These are phyloP conservation scores for Serranus cabrilla DNA, from an alignment of 2,797 vertebrate genomes.

Conservation along the genomic window DNA sequence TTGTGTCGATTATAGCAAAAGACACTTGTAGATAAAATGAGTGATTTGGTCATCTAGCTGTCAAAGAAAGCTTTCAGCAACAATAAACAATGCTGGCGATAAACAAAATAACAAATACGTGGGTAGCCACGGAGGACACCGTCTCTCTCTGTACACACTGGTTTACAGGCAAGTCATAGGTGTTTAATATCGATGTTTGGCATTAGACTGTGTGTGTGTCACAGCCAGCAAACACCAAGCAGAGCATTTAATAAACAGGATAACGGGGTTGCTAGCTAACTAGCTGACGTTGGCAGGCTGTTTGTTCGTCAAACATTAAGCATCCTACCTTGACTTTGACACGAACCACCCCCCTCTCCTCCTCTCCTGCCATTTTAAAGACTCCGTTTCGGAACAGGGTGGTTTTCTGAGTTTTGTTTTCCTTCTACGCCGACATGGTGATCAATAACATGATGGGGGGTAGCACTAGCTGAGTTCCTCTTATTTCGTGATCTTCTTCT, in stretches of 20 bases:
- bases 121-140: neutral
- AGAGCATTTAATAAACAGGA: neutral
- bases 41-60: neutral
- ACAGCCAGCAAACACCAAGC: neutral
- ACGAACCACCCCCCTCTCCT: slow-evolving; percentile 88
- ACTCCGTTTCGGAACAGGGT: slow-evolving; percentile 47
- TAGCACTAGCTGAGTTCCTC: slow-evolving; percentile 22
- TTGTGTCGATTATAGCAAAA: neutral
- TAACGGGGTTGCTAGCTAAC: slow-evolving; percentile 13
- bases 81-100: slow-evolving; percentile 12
- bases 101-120: neutral
- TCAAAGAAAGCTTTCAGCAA: neutral
- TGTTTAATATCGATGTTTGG: neutral
- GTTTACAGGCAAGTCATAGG: neutral
- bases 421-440: slow-evolving; percentile 47
- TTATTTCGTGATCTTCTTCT: slow-evolving; percentile 55
- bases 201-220: neutral
- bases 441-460: slow-evolving; percentile 40
- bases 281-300: slow-evolving; percentile 11
- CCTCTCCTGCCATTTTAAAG: slow-evolving; percentile 84
- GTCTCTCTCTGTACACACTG: neutral
- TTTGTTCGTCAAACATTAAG: neutral
- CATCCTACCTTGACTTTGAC: slow-evolving; percentile 87
- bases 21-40: rapidly evolving
- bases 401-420: slow-evolving; percentile 44